Evolutionary conservation across 2,888 invertebrate genomes (phyloP), one percentile per base, ranked within the genome.

Genomic region (Aspidiotus rigidus): DNA sequence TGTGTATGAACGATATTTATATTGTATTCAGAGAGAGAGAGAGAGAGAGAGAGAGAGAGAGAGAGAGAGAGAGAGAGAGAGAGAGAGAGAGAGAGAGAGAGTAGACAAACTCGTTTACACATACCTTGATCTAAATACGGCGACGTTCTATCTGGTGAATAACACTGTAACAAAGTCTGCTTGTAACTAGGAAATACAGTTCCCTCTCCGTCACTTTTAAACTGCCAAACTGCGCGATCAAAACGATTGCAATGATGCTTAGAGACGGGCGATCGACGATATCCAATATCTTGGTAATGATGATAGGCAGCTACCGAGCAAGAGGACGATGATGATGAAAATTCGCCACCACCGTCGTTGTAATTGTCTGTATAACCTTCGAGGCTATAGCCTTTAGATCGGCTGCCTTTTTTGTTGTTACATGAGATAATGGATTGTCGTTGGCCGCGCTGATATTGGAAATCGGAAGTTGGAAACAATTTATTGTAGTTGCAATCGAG

Each of bases 101-200:
- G 9, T 16, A 28, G 28, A 59, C 11, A 10, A 10, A 28, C 16
- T 9, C 1, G 16, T 15, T 8, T 59, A 28, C 11, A 59, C 59
- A 6, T 60, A 66, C 66, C 64, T 60, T 70, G 70, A 54, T 70
- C 70, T 54, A 69, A 62, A 56, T 64, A 66, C 41, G 70, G 70
- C 40, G 64, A 64, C 39, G n/a, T 40, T 9, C 60, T 39, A 28
- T 59, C 57, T 13, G n/a, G 59, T 42, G 13, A 53, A 40, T 44
- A 39, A 11, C 56, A 54, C 3, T 28, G 54, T 28, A 64, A 61
- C 64, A 66, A 49, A 13, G 71, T 61, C 54, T 3, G 28, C 28
- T 28, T 28, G 28, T 3, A 28, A 28, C 28, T 28, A 28, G 28
- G 28, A 28, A 28, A 28, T 28, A 28, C 2, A 28, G 28, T 28